Percentiles rank a stretch among this genome's conserved stretches.
phyloP scores from a whole-genome alignment of 2,888 invertebrate species.

The Eupithecia insigniata region DNA sequence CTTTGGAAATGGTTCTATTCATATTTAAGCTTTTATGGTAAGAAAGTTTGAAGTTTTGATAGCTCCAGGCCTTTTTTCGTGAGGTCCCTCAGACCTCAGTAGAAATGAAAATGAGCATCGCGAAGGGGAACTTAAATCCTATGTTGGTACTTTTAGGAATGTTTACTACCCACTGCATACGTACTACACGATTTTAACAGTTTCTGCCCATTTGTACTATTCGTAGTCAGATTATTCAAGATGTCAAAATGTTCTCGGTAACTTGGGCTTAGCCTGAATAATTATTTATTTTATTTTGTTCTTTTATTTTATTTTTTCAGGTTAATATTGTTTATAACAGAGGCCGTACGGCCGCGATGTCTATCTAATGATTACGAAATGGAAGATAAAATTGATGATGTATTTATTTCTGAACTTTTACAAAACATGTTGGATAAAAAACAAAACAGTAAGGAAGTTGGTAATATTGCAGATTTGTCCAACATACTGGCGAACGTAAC shows the following conservation, averaged over 20 bases:
- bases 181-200: neutral
- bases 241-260: neutral
- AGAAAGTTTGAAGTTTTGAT: conserved; percentile 9
- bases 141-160: neutral
- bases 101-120: neutral
- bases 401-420: neutral
- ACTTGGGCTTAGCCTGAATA: neutral
- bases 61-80: neutral
- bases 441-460: neutral
- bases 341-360: conserved; percentile 11
- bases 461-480: conserved; percentile 5
- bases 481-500: conserved; percentile 23
- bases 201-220: neutral
- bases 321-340: conserved; percentile 25
- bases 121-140: neutral
- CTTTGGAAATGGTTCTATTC: conserved; percentile 25
- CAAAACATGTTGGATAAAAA: conserved; percentile 10
- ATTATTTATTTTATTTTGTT: too few species aligned
- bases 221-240: neutral
- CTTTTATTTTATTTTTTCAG: conserved; percentile 13
- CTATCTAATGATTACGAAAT: conserved; percentile 14
- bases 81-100: neutral
- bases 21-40: conserved; percentile 34
- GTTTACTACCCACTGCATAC: neutral
- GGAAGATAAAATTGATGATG: conserved; percentile 14